A percentile compares a stretch with the other conserved stretches of the same genome.
Evolutionary conservation across 2,113 vertebrate species (phyloP).

Genomic region (Taxidea taxus): DNA sequence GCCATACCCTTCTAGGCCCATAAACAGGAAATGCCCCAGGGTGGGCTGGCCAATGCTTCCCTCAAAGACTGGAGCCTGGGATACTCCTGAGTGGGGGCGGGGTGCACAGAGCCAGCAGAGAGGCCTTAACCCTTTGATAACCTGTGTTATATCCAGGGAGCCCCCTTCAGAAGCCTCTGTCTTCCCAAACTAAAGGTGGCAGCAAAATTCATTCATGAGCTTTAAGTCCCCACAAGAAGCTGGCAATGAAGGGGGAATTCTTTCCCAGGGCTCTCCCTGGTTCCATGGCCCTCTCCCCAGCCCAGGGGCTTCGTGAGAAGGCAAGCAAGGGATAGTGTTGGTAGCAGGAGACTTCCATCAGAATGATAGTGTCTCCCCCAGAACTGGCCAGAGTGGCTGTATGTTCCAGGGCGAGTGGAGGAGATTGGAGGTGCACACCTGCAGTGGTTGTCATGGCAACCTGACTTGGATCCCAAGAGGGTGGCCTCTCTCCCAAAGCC

Average conservation of each 20-base stretch:
- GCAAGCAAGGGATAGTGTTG: background rate
- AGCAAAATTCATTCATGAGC: conserved; percentile 59
- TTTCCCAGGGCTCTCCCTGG: background rate
- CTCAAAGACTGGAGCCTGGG: background rate
- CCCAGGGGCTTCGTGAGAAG: background rate
- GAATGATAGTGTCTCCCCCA: background rate
- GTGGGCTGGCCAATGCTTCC: background rate
- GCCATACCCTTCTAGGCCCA: conserved; percentile 4
- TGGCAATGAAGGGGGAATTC: background rate
- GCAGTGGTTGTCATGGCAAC: conserved; percentile 69
- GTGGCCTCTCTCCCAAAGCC: conserved; percentile 53
- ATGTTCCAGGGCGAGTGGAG: background rate
- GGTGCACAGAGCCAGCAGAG: background rate
- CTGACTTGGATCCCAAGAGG: conserved; percentile 62
- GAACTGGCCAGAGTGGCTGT: conserved; percentile 46
- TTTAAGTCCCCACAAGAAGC: conserved; percentile 19
- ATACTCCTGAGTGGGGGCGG: background rate
- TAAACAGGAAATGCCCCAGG: conserved; percentile 51
- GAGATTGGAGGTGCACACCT: conserved; percentile 49
- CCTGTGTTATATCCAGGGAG: background rate
- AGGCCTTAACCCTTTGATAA: conserved; percentile 17
- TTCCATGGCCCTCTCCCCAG: background rate
- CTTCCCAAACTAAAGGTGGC: conserved; percentile 57
- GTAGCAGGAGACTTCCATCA: background rate
- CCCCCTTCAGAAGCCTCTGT: background rate